Evolutionary conservation across 1,140 invertebrate species (phyloP).

Genomic region (Lucilia sericata): DNA sequence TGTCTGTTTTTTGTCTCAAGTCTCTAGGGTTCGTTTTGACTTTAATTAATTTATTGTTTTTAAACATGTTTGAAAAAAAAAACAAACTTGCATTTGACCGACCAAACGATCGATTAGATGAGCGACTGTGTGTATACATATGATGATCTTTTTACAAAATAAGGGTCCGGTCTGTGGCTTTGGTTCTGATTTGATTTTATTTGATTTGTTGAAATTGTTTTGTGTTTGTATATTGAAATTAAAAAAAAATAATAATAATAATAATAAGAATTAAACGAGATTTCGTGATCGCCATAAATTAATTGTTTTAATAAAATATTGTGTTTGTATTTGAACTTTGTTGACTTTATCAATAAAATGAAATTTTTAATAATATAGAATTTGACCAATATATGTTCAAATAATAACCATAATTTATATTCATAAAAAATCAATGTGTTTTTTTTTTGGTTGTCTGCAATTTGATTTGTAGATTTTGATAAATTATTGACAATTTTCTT

Average conservation of each 20-base stretch:
- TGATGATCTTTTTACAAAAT: not conserved
- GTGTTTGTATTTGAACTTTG: constrained; percentile 33
- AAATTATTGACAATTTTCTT: too few species aligned
- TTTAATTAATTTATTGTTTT: constrained; percentile 43
- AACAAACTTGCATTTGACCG: constrained; percentile 9
- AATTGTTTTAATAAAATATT: constrained; percentile 35
- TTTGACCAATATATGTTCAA: constrained; percentile 2
- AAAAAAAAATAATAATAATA: not conserved
- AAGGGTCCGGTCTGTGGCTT: not conserved
- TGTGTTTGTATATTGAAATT: not conserved
- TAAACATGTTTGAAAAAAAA: constrained; percentile 18
- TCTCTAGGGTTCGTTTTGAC: constrained; percentile 28
- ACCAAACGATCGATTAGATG: constrained; percentile 1
- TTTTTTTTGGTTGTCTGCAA: too few species aligned
- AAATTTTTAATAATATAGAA: not conserved
- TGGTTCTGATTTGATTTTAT: not conserved
- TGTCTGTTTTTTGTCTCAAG: not conserved
- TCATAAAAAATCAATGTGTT: not conserved
- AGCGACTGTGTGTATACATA: not conserved
- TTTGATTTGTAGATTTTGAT: too few species aligned
- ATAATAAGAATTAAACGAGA: constrained; percentile 20
- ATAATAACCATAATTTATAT: constrained; percentile 23
- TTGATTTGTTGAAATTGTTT: constrained; percentile 20
- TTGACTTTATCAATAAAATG: constrained; percentile 36
- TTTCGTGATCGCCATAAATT: constrained; percentile 39